Evolutionary conservation across 2,888 invertebrate genomes (phyloP).

Genomic region (Miltochrista miniata): DNA sequence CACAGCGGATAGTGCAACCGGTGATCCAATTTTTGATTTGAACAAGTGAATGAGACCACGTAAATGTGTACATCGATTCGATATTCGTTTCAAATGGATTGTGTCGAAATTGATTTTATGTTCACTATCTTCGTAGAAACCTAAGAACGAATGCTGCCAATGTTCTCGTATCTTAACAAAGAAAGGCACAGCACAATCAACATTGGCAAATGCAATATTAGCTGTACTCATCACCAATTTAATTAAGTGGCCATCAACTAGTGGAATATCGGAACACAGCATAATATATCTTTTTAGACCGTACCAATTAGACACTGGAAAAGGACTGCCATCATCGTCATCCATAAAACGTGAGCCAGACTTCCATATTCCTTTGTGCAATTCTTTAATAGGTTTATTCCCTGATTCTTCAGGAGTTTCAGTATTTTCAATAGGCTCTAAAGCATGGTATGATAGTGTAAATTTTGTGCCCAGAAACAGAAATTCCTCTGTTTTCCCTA

Average conservation of each 20-base stretch:
- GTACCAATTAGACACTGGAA: constrained; percentile 88
- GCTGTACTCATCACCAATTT: constrained; percentile 92
- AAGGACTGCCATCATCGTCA: constrained; percentile 73
- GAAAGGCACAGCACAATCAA: constrained; percentile 91
- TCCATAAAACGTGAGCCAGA: constrained; percentile 70
- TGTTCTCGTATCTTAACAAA: constrained; percentile 93
- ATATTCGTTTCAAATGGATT: constrained; percentile 92
- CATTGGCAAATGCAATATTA: constrained; percentile 92
- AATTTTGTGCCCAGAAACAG: constrained; percentile 60
- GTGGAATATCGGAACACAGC: constrained; percentile 85
- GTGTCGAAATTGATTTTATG: constrained; percentile 94
- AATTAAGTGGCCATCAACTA: constrained; percentile 88
- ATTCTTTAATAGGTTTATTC: constrained; percentile 60
- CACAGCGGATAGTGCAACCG: constrained; percentile 85
- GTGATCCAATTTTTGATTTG: constrained; percentile 92
- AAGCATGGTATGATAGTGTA: constrained; percentile 58
- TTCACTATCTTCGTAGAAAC: constrained; percentile 90
- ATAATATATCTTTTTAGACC: constrained; percentile 93
- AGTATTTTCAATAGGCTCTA: constrained; percentile 47
- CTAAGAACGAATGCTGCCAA: constrained; percentile 92
- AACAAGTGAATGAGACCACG: constrained; percentile 93
- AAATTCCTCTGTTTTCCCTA: constrained; percentile 68
- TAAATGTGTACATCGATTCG: constrained; percentile 92
- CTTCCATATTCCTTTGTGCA: constrained; percentile 71
- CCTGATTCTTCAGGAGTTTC: constrained; percentile 62